These are phyloP conservation scores for Pammene fasciana DNA, from an alignment of 2,888 invertebrate species.

Conservation along the genomic window DNA sequence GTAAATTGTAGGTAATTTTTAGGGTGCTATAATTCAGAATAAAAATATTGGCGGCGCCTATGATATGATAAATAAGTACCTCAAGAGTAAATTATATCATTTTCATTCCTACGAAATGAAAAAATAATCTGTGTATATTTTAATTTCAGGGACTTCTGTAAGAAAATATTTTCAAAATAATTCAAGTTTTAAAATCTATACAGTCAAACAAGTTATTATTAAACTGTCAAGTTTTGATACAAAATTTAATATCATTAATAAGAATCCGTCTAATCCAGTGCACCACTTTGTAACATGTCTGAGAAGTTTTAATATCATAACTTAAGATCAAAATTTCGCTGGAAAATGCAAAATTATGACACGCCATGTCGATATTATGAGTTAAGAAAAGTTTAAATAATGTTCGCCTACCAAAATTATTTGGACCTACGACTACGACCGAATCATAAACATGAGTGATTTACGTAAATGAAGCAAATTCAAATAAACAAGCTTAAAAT, in stretches of 20 bases:
- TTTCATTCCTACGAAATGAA: not conserved
- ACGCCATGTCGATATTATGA: constrained; percentile 10
- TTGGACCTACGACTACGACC: too few relatives aligned
- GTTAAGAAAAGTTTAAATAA: not conserved
- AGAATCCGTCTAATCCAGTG: constrained; percentile 1
- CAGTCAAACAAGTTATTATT: not conserved
- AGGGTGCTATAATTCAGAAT: not conserved
- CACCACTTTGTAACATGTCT: constrained; percentile 15
- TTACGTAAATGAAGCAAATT: too few relatives aligned
- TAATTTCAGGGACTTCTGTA: too few relatives aligned
- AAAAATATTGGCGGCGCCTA: not conserved
- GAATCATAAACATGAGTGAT: too few relatives aligned
- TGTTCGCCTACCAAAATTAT: not conserved
- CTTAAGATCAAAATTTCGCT: constrained; percentile 7
- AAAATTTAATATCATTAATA: not conserved
- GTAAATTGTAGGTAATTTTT: not conserved
- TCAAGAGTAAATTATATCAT: not conserved
- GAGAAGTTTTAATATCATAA: constrained; percentile 19
- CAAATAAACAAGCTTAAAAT: too few relatives aligned
- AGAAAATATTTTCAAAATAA: too few relatives aligned
- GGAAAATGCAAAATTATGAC: constrained; percentile 14
- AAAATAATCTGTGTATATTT: too few relatives aligned
- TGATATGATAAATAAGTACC: too few relatives aligned
- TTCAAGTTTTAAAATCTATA: not conserved
- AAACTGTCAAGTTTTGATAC: not conserved